Percentiles rank a stretch among this genome's conserved stretches.
These are phyloP conservation scores for Hypomecis punctinalis DNA, from an alignment of 2,888 invertebrate species.

Conservation along the genomic window DNA sequence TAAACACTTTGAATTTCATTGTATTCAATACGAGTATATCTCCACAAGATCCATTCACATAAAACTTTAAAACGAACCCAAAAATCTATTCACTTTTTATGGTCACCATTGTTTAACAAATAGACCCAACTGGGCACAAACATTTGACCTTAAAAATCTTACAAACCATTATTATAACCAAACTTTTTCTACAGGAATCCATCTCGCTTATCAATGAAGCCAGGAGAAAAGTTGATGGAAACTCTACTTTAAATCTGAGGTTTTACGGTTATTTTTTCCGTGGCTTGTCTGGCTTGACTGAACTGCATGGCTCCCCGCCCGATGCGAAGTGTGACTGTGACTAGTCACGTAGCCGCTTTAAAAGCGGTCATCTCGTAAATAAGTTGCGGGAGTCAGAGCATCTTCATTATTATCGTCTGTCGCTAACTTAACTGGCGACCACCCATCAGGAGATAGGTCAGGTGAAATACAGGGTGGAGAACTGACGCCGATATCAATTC, in stretches of 20 bases:
- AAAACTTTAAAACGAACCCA: too few relatives aligned
- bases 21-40: too few relatives aligned
- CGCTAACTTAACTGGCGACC: neutral
- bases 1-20: too few relatives aligned
- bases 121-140: neutral
- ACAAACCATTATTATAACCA: slow-evolving; percentile 6
- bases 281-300: neutral
- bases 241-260: neutral
- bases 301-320: slow-evolving; percentile 10
- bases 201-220: slow-evolving; percentile 2
- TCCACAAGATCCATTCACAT: too few relatives aligned
- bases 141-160: neutral
- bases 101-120: too few relatives aligned
- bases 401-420: slow-evolving; percentile 8
- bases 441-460: too few relatives aligned
- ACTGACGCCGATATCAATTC: too few relatives aligned
- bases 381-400: slow-evolving; percentile 13
- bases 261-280: neutral
- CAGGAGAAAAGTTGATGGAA: neutral
- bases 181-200: slow-evolving; percentile 8
- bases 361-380: slow-evolving; percentile 17
- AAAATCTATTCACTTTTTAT: too few relatives aligned
- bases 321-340: slow-evolving; percentile 1
- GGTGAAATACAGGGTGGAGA: too few relatives aligned
- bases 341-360: slow-evolving; percentile 18